Evolutionary conservation across 2,113 vertebrate species (phyloP), one percentile per base, ranked within the genome.

Genomic region (Psittacara wagleri): DNA sequence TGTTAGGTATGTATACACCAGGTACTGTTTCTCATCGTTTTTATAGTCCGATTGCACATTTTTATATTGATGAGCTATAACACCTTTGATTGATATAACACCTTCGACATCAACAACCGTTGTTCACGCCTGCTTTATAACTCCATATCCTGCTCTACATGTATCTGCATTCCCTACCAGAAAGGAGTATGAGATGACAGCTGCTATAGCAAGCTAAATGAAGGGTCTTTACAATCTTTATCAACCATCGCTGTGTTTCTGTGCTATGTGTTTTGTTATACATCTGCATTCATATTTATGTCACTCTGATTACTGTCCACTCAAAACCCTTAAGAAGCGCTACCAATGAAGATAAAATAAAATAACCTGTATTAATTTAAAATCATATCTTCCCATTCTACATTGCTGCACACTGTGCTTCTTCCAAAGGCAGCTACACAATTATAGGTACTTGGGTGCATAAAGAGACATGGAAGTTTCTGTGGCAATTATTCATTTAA

Each of bases 401-500:
- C 49, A 17, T 57, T 70, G 75, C 41, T 96, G 61, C 48, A 59
- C 51, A 31, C 27, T 84, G 61, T 91, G 44, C 80, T 85, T 93
- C 46, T 77, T 83, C 67, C 43, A 68, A 93, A 94, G 54, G 57
- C 75, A 97, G 77, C 35, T 74, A 59, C 84, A 51, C 43, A 85
- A 72, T 67, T 96, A 44, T 63, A 94, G 64, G 61, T 79, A 74
- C 75, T 92, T 91, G 67, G 84, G 72, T 96, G 78, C 23, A 86
- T 19, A 88, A 73, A 92, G 25, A 73, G 46, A 92, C 85, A 69
- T 0, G 2, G 46, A 68, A 23, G 89, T 95, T 97, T 95, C 88
- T 72, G 66, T 86, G 52, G 67, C 88, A 95, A 96, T 96, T 96
- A 94, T 86, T 91, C 73, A 92, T 94, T 91, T 94, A 96, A 95